Conservation (phyloP, 2,797 vertebrate genomes). For the Sternarchorhynchus goeldii region DNA sequence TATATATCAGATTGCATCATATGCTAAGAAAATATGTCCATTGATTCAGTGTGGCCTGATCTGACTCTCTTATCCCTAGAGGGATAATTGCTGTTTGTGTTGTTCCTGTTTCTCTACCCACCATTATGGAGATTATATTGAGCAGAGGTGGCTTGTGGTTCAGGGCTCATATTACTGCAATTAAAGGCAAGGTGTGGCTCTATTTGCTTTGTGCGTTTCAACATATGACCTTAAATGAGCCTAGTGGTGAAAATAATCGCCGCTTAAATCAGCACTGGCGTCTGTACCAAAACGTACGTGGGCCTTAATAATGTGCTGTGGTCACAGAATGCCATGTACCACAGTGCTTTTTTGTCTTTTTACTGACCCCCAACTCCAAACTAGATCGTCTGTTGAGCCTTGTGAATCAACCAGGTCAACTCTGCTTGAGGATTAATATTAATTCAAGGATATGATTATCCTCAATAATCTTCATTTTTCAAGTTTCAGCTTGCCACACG, state of each 20-base stretch:
- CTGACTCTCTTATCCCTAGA: slow-evolving; percentile 54
- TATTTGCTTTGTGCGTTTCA: slow-evolving; percentile 79
- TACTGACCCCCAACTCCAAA: not conserved
- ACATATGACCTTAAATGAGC: slow-evolving; percentile 85
- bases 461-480: not conserved
- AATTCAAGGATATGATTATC: slow-evolving; percentile 1
- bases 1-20: not conserved
- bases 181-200: slow-evolving; percentile 81
- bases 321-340: slow-evolving; percentile 44
- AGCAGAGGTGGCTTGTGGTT: slow-evolving; percentile 77
- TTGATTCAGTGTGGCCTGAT: slow-evolving; percentile 62
- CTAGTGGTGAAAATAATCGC: slow-evolving; percentile 83
- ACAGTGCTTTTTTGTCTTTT: slow-evolving; percentile 44
- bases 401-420: not conserved
- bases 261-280: slow-evolving; percentile 81
- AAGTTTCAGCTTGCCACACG: slow-evolving; percentile 1
- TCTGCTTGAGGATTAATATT: slow-evolving; percentile 15
- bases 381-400: not conserved
- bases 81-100: slow-evolving; percentile 70
- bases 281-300: slow-evolving; percentile 70
- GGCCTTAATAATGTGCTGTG: slow-evolving; percentile 58
- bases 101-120: slow-evolving; percentile 75
- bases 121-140: slow-evolving; percentile 74
- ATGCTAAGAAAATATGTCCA: slow-evolving; percentile 54
- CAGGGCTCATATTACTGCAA: slow-evolving; percentile 79